Base-by-base conservation (phyloP, 2,797 vertebrate species). In the Mastacembelus armatus region DNA sequence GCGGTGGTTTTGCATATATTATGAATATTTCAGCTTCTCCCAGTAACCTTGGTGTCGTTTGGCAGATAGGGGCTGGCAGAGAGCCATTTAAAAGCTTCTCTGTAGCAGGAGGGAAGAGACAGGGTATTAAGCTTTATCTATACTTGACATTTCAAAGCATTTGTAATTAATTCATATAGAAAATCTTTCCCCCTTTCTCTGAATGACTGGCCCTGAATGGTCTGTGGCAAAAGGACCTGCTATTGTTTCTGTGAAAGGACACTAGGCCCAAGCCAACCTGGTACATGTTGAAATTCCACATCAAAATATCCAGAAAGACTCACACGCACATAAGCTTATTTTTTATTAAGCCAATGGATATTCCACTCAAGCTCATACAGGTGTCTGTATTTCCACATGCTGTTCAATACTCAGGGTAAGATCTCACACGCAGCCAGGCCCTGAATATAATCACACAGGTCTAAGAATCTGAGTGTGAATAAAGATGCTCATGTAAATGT, bases 11-110 rank as follows among this genome's bases (percentile, higher is more conserved):
- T 92, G 92, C 92, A 93, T 93, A 92, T 91, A 93, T 94, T 93
- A 94, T 91, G 90, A 94, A 92, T 93, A 93, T 94, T 92, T 93
- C 87, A 90, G 90, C 88, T 91, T 92, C 90, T 88, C 86, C 85
- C 87, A 67, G 89, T 91, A 92, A 92, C 90, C 93, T 92, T 90
- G 89, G 88, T 93, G 93, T 93, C 91, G 85, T 84, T 90, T 83
- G 87, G 89, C 87, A 91, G 90, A 90, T 91, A 89, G 87, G 82
- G 82, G 86, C 87, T 91, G 90, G 91, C 90, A 87, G 81, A 84
- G 85, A 88, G 89, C 89, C 90, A 92, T 91, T 91, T 90, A 89
- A 91, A 89, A 91, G 84, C 90, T 87, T 87, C 85, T 85, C 83
- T 86, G 80, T 89, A 86, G 83, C 87, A 86, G 85, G 67, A 85